These are phyloP conservation scores for Rhea americana DNA, from an alignment of 2,113 vertebrate species.

Conservation along the genomic window DNA sequence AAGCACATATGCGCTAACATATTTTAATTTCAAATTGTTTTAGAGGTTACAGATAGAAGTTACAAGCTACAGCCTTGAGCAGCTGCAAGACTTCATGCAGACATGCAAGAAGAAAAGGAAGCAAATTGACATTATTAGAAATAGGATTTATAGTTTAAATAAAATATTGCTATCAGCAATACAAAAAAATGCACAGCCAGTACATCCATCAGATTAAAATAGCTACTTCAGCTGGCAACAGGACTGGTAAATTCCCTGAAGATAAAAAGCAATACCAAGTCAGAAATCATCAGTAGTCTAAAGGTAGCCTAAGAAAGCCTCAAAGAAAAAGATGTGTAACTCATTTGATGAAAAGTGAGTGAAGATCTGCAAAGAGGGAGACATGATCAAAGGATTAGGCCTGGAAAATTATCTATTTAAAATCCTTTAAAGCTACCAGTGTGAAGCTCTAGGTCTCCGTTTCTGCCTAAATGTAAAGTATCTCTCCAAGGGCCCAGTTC, in stretches of 20 bases:
- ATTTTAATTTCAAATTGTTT: constrained; percentile 19
- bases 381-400: constrained; percentile 20
- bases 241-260: background rate
- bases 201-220: background rate
- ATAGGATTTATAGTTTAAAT: background rate
- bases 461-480: background rate
- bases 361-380: constrained; percentile 9
- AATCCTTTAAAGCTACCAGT: constrained; percentile 3
- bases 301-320: background rate
- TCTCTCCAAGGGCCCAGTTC: background rate
- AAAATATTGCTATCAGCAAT: background rate
- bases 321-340: background rate
- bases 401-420: constrained; percentile 30
- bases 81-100: background rate
- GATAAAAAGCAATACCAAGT: background rate
- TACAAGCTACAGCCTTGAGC: background rate
- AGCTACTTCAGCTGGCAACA: background rate
- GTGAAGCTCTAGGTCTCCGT: background rate
- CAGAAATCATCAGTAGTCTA: background rate
- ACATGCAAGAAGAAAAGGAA: background rate
- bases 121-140: background rate
- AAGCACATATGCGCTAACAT: constrained; percentile 15
- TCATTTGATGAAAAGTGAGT: constrained; percentile 8
- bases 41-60: constrained; percentile 5
- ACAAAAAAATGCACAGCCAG: background rate